Evolutionary conservation across 2,797 vertebrate species (phyloP), one percentile per base, ranked within the genome.

Genomic region (Acanthurus leucopareius): DNA sequence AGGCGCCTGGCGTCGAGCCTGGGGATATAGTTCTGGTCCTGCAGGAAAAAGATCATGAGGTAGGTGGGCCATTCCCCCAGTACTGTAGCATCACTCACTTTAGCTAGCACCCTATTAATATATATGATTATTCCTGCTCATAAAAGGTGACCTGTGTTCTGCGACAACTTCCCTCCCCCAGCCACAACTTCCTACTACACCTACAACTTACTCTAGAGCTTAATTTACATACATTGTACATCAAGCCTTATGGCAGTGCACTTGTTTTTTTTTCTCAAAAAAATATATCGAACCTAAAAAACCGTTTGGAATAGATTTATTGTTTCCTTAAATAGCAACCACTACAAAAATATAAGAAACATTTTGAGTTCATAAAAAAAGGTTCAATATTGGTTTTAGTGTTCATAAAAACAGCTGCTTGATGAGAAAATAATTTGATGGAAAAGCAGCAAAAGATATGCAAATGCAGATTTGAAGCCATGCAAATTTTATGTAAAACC

Each of bases 1-100:
- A 99, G 79, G 97, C 98, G 53, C 98, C 98, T 4, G 96, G 96
- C 0, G 91, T 98, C 32, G 98, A 99, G 90, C 98, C 98, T 0
- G 98, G 98, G 0, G 98, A 99, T 77, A 99, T 99, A 59, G 97
- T 99, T 44, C 97, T 99, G 19, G 93, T 99, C 80, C 95, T 99
- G 81, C 98, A 99, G 75, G 98, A 98, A 87, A 99, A 99, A 69
- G 98, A 99, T 52, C 90, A 99, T n/a, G 97, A 99, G 97, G 98
- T 99, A 94, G 77, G 85, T 72, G 16, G 8, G 10, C 42, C 20
- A 17, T 11, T 64, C 42, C 38, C 19, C n/a, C 0, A 47, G 8
- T 17, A n/a, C 9, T 49, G 20, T 17, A 10, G 28, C 15, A 28
- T 20, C 6, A 48, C 69, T 66, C 3, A 32, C 52, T 7, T 32